Conservation (phyloP, 2,113 vertebrate species). For the Pelusios castaneus region DNA sequence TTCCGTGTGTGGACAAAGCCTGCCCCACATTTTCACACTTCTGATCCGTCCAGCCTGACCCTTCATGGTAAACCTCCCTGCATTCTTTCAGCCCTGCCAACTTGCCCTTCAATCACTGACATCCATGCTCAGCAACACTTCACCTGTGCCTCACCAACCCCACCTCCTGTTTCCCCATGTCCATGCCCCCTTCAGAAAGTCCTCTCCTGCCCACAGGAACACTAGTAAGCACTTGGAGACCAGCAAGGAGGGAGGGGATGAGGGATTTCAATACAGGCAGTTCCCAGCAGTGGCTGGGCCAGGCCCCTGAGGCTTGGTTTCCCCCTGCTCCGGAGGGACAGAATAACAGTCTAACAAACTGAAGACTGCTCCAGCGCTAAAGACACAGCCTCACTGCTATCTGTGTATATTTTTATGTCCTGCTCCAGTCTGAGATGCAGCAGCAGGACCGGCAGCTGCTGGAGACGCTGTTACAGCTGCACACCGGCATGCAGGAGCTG, state of each 20-base stretch:
- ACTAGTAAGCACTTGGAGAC: neutral
- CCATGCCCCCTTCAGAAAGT: neutral
- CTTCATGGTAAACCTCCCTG: neutral
- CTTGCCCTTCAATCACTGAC: neutral
- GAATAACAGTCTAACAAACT: neutral
- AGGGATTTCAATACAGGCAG: neutral
- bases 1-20: neutral
- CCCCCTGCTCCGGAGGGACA: neutral
- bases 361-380: too few species aligned
- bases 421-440: constrained; percentile 85
- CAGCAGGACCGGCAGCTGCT: constrained; percentile 85
- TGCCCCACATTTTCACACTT: neutral
- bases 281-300: neutral
- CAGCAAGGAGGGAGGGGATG: neutral
- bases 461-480: constrained; percentile 83
- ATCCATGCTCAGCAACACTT: neutral
- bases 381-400: neutral
- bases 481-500: constrained; percentile 83
- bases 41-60: neutral
- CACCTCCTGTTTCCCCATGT: neutral
- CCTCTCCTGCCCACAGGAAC: neutral
- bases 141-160: neutral
- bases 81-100: neutral
- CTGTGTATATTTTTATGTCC: neutral
- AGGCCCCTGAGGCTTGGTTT: neutral